phyloP scores from a whole-genome alignment of 2,888 invertebrate species.

The Cephus pygmeus region DNA sequence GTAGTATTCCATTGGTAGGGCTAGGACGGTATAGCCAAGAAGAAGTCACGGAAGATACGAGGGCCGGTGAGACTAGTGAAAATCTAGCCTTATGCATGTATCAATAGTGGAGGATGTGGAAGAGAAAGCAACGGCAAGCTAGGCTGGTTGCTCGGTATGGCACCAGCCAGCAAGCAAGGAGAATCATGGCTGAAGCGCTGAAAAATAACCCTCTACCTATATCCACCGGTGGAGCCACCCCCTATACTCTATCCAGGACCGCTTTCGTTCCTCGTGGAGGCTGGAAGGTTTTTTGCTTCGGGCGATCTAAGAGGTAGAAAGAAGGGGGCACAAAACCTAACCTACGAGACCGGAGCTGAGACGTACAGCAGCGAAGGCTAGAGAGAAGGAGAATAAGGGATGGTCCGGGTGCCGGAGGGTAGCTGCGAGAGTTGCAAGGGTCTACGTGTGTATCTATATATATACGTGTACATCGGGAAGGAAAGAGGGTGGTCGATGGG shows the following conservation, averaged over 20 bases:
- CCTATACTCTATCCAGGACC: slow-evolving; percentile 35
- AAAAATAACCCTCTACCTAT: slow-evolving; percentile 58
- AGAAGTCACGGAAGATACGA: not conserved
- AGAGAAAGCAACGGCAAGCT: not conserved
- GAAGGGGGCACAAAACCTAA: slow-evolving; percentile 52
- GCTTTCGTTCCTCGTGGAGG: slow-evolving; percentile 42
- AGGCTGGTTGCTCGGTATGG: slow-evolving; percentile 1
- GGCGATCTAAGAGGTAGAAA: slow-evolving; percentile 46
- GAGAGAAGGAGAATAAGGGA: slow-evolving; percentile 51
- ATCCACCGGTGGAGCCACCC: slow-evolving; percentile 43
- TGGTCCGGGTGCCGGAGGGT: slow-evolving; percentile 37
- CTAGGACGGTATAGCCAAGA: not conserved
- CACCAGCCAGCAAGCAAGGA: slow-evolving; percentile 22
- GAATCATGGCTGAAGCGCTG: slow-evolving; percentile 49
- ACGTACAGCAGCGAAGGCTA: slow-evolving; percentile 50
- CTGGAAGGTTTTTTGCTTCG: slow-evolving; percentile 59
- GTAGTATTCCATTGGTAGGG: not conserved
- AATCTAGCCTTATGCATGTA: not conserved
- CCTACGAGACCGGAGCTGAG: slow-evolving; percentile 59
- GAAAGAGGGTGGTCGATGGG: not conserved
- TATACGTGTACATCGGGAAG: not conserved
- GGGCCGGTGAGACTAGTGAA: not conserved
- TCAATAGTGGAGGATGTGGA: not conserved
- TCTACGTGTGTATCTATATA: not conserved
- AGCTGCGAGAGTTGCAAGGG: not conserved